phyloP scores from a whole-genome alignment of 2,113 vertebrate species.

The Myrmophylax atrothorax region DNA sequence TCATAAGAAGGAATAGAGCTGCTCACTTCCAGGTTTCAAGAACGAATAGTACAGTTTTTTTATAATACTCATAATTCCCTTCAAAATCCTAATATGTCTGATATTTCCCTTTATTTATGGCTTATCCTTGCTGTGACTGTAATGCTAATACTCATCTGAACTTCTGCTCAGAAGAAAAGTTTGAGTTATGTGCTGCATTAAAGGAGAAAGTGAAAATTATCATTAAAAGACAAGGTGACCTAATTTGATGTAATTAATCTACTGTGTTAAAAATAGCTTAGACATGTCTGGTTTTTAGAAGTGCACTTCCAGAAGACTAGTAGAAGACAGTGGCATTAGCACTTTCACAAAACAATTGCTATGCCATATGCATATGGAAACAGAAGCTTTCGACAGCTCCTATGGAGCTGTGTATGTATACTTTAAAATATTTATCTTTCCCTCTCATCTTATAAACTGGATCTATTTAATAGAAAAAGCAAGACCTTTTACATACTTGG shows the following conservation, averaged over 20 bases:
- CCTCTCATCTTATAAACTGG: background rate
- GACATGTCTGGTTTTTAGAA: background rate
- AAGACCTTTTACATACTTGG: background rate
- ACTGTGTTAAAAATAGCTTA: background rate
- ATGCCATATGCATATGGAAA: background rate
- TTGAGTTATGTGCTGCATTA: background rate
- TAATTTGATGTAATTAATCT: conserved; percentile 4
- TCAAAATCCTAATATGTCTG: background rate
- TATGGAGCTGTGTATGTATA: background rate
- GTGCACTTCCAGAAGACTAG: background rate
- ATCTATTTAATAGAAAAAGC: background rate
- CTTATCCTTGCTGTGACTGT: background rate
- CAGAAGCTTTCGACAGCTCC: background rate
- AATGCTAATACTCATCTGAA: background rate
- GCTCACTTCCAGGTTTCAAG: background rate
- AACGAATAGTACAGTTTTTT: background rate
- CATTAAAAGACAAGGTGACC: background rate
- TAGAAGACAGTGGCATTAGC: background rate
- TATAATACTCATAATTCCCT: background rate
- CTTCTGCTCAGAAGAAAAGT: background rate
- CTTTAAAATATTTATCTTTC: background rate
- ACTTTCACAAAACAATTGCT: background rate
- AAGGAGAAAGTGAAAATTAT: background rate
- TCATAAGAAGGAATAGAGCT: background rate
- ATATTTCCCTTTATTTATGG: background rate